These are phyloP conservation scores for Propithecus deckenii DNA, from an alignment of 2,797 vertebrate species.

Conservation along the genomic window DNA sequence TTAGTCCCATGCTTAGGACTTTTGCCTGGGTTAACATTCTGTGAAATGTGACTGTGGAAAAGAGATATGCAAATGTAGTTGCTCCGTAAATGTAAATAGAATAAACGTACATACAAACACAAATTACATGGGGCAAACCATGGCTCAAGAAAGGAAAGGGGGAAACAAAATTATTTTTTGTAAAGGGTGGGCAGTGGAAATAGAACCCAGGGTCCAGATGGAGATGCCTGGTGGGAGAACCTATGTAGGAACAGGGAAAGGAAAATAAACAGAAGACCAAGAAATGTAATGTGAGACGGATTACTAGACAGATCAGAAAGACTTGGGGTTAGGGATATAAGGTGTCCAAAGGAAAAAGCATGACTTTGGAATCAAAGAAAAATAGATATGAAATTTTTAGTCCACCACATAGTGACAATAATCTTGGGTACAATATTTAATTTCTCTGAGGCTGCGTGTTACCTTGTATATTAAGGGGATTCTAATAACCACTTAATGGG, in stretches of 20 bases:
- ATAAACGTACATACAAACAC: not conserved
- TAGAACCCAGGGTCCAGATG: not conserved
- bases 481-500: not conserved
- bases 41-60: conserved; percentile 52
- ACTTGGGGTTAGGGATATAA: not conserved
- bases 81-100: conserved; percentile 59
- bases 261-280: not conserved
- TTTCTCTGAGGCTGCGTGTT: not conserved
- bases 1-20: not conserved
- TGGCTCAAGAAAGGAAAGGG: not conserved
- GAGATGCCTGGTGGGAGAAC: not conserved
- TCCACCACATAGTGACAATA: not conserved
- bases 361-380: not conserved
- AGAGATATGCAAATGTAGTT: conserved; percentile 64
- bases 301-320: not conserved
- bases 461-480: not conserved
- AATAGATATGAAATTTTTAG: not conserved
- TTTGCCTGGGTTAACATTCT: conserved; percentile 52
- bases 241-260: not conserved
- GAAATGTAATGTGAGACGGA: not conserved
- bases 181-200: not conserved
- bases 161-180: not conserved
- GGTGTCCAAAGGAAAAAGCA: not conserved
- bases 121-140: not conserved
- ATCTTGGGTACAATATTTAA: not conserved